phyloP scores from a whole-genome alignment of 2,888 invertebrate species.

The Xylophagus ater region DNA sequence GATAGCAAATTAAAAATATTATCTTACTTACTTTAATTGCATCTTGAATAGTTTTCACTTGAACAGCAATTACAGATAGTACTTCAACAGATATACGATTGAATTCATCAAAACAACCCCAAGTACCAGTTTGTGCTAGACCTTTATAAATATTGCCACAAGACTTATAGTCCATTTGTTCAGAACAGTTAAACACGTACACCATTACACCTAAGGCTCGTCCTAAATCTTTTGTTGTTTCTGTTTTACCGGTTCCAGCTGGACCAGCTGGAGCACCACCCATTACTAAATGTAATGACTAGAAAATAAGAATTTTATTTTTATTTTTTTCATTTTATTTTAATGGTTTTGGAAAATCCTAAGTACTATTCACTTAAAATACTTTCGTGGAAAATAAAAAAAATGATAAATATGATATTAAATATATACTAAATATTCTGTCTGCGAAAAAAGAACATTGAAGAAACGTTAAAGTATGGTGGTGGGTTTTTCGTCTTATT shows the following conservation, averaged over 20 bases:
- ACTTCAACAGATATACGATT: slow-evolving; percentile 96
- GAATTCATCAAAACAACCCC: slow-evolving; percentile 98
- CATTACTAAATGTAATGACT: slow-evolving; percentile 84
- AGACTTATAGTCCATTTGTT: slow-evolving; percentile 96
- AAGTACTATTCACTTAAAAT: no score
- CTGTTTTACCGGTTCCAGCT: slow-evolving; percentile 93
- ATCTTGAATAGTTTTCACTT: slow-evolving; percentile 79
- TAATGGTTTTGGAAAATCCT: no score
- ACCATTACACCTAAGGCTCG: slow-evolving; percentile 95
- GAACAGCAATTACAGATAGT: slow-evolving; percentile 90
- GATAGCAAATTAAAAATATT: slow-evolving; percentile 17
- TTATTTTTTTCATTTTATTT: no score
- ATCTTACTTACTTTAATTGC: slow-evolving; percentile 57
- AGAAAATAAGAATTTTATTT: slow-evolving; percentile 8
- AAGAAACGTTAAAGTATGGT: no score
- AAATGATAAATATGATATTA: background rate
- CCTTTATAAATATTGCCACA: slow-evolving; percentile 94
- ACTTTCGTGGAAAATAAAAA: slow-evolving; percentile 29
- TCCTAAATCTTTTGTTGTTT: slow-evolving; percentile 94
- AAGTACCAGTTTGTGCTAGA: slow-evolving; percentile 86
- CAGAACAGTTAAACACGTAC: slow-evolving; percentile 94
- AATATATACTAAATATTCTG: no score
- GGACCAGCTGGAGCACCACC: slow-evolving; percentile 95
- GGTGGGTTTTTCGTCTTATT: no score
- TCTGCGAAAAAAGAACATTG: no score